Evolutionary conservation across 53 echinoderm and acorn worm species (phyloP).

Genomic region (Henricia sp.): DNA sequence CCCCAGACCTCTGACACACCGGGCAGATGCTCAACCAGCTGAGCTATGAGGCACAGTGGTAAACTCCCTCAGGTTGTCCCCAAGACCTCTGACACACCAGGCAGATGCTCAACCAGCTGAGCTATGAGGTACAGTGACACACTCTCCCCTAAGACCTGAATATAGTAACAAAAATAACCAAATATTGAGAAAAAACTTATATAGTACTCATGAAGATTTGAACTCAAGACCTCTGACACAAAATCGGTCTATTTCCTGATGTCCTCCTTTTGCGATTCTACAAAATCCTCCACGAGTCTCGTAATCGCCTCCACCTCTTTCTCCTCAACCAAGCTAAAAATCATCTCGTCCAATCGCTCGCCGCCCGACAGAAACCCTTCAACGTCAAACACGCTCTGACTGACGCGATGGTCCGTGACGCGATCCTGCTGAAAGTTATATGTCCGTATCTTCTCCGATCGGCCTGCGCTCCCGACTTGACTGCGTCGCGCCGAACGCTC

Average conservation of each 20-base stretch:
- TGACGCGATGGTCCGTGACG: conserved; percentile 85
- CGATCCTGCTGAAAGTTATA: conserved; percentile 91
- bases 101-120: no score
- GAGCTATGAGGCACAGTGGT: no score
- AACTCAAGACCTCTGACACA: no score
- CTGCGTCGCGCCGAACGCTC: conserved; percentile 68
- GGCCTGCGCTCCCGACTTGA: conserved; percentile 83
- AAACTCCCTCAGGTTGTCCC: no score
- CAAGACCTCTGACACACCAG: no score
- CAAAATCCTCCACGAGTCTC: conserved; percentile 64
- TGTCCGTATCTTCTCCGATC: conserved; percentile 94
- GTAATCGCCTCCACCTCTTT: conserved; percentile 30
- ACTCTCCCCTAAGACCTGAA: no score
- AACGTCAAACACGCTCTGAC: conserved; percentile 63
- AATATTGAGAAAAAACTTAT: no score
- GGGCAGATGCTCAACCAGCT: no score
- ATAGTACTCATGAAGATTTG: no score
- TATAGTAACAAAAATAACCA: no score
- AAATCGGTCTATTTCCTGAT: background rate
- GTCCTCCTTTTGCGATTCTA: conserved; percentile 16
- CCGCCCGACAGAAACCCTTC: conserved; percentile 74
- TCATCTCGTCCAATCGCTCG: conserved; percentile 72
- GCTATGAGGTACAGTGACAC: no score
- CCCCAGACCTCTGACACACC: no score
- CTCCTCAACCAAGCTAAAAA: conserved; percentile 54